phyloP scores from a whole-genome alignment of 2,797 vertebrate genomes.

The Heterohyrax brucei region DNA sequence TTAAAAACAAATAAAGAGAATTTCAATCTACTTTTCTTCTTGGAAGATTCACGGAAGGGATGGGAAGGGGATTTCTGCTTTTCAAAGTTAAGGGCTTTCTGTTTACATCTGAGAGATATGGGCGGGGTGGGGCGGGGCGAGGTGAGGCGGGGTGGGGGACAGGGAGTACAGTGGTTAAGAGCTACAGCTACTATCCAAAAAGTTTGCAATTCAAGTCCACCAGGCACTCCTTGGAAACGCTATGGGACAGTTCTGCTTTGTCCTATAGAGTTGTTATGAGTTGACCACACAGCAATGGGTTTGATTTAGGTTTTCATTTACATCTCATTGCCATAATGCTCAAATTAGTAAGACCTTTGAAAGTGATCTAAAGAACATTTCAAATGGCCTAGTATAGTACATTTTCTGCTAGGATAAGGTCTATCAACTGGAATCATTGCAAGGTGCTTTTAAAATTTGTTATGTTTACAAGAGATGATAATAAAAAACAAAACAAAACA shows the following conservation, averaged over 20 bases:
- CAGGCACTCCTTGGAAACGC: too few species aligned
- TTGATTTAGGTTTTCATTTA: background rate
- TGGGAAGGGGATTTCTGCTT: background rate
- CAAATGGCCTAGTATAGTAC: background rate
- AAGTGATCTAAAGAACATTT: slow-evolving; percentile 52
- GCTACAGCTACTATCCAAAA: too few species aligned
- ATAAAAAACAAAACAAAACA: too few species aligned
- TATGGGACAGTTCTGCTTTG: too few species aligned
- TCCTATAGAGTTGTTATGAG: too few species aligned
- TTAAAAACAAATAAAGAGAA: slow-evolving; percentile 18
- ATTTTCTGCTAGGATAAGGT: slow-evolving; percentile 6
- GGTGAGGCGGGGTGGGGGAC: too few species aligned
- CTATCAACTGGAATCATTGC: background rate
- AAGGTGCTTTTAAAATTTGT: slow-evolving; percentile 45
- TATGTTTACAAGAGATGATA: background rate
- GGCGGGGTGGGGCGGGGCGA: too few species aligned
- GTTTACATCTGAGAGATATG: slow-evolving; percentile 26
- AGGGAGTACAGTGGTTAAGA: too few species aligned
- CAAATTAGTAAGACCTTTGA: slow-evolving; percentile 9
- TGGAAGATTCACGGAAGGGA: background rate
- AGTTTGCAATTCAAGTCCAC: too few species aligned
- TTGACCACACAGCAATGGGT: too few species aligned
- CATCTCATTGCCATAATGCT: slow-evolving; percentile 54
- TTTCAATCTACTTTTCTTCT: slow-evolving; percentile 62
- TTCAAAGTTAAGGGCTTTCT: slow-evolving; percentile 47